These are phyloP conservation scores for Caretta caretta DNA, from an alignment of 2,113 vertebrate species.

Conservation along the genomic window DNA sequence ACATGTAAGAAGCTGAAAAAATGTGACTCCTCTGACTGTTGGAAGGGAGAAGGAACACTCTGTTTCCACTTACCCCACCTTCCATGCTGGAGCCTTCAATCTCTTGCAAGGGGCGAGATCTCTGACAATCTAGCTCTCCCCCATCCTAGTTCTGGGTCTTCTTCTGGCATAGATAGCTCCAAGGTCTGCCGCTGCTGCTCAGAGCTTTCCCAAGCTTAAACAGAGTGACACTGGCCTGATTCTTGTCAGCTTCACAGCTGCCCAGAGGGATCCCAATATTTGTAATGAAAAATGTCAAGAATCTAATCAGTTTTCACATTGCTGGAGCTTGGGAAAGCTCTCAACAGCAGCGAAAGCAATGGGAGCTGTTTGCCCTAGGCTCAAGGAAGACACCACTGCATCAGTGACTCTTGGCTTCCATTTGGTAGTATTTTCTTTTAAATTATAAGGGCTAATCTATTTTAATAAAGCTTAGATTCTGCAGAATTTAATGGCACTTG, in stretches of 20 bases:
- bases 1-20: neutral
- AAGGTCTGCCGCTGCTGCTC: conserved; percentile 1
- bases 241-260: neutral
- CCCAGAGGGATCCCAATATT: neutral
- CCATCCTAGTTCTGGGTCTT: conserved; percentile 24
- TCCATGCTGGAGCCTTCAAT: conserved; percentile 33
- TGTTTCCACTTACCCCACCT: conserved; percentile 44
- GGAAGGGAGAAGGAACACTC: conserved; percentile 37
- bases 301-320: neutral
- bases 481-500: conserved; percentile 16
- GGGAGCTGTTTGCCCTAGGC: neutral
- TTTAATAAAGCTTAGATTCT: conserved; percentile 49
- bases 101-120: conserved; percentile 29
- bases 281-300: neutral
- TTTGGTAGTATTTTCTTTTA: neutral
- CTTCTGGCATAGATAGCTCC: conserved; percentile 45
- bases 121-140: conserved; percentile 35
- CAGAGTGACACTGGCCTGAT: neutral
- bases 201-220: conserved; percentile 5
- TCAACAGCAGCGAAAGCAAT: neutral
- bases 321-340: neutral
- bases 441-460: neutral
- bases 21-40: conserved; percentile 21
- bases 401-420: neutral
- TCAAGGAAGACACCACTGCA: neutral